A percentile compares a stretch with the other conserved stretches of the same genome.
Evolutionary conservation across 2,113 vertebrate species (phyloP).

Genomic region (Saccopteryx bilineata): DNA sequence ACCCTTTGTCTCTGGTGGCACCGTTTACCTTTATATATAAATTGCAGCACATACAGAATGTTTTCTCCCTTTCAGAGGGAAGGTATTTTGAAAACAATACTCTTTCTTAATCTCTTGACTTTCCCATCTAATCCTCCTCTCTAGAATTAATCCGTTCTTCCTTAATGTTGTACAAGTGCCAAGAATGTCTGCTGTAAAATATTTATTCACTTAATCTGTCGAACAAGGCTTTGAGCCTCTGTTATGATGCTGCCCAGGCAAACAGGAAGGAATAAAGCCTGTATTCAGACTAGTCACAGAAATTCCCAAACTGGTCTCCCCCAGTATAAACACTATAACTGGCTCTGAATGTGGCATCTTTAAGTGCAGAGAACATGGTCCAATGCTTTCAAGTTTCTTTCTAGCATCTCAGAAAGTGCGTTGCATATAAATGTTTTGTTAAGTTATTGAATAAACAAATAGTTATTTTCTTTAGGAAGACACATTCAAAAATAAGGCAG

Average conservation of each 20-base stretch:
- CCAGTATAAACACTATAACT: fast-evolving
- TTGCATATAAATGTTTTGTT: background rate
- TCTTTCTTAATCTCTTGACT: background rate
- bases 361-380: background rate
- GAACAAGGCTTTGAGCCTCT: background rate
- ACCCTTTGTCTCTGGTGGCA: background rate
- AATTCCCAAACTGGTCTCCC: background rate
- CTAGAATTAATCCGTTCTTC: background rate
- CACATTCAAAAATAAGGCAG: background rate
- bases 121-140: background rate
- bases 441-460: background rate
- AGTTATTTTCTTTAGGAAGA: conserved; percentile 11
- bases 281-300: background rate
- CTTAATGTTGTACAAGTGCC: background rate
- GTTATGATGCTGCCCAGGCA: background rate
- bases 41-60: background rate
- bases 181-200: background rate
- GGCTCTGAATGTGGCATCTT: background rate
- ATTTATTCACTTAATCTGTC: conserved; percentile 54
- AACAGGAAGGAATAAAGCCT: background rate
- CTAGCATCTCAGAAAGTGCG: background rate
- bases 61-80: background rate
- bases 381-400: background rate
- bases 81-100: conserved; percentile 15
- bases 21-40: background rate